phyloP scores from a whole-genome alignment of 2,797 vertebrate species.

The Eurystomus glaucurus region DNA sequence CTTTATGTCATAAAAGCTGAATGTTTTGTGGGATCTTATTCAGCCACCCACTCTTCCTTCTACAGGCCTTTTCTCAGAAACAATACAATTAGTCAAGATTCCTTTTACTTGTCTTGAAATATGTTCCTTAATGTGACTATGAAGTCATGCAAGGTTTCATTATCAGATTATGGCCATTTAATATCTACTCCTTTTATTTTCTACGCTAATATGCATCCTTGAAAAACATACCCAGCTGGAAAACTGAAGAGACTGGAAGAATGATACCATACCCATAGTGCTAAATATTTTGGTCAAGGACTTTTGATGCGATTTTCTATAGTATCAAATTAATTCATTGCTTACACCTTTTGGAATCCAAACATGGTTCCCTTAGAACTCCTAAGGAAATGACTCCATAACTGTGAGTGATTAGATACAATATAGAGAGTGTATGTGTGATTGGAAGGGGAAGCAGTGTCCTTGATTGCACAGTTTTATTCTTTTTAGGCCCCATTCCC shows the following conservation, averaged over 20 bases:
- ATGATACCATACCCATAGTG: accelerated
- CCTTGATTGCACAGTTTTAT: conserved; percentile 66
- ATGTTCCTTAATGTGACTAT: background rate
- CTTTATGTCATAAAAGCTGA: conserved; percentile 19
- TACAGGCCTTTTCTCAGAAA: conserved; percentile 35
- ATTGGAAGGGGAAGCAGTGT: conserved; percentile 68
- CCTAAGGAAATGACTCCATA: conserved; percentile 70
- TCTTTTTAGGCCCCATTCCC: conserved; percentile 58
- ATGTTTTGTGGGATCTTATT: conserved; percentile 32
- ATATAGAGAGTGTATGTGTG: conserved; percentile 50
- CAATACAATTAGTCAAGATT: conserved; percentile 32
- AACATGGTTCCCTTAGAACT: conserved; percentile 45
- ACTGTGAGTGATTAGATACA: conserved; percentile 60
- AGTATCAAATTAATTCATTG: conserved; percentile 20
- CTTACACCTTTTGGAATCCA: conserved; percentile 53
- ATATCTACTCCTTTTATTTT: background rate
- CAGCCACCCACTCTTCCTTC: conserved; percentile 47
- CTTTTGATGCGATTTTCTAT: background rate
- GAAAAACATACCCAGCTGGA: background rate
- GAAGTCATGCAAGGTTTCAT: background rate
- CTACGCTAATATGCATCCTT: background rate
- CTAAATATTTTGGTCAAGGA: conserved; percentile 22
- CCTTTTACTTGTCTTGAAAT: conserved; percentile 29
- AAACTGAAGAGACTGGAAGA: background rate
- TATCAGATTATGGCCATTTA: background rate